phyloP scores from a whole-genome alignment of 2,113 vertebrate species.

The Uria aalge region DNA sequence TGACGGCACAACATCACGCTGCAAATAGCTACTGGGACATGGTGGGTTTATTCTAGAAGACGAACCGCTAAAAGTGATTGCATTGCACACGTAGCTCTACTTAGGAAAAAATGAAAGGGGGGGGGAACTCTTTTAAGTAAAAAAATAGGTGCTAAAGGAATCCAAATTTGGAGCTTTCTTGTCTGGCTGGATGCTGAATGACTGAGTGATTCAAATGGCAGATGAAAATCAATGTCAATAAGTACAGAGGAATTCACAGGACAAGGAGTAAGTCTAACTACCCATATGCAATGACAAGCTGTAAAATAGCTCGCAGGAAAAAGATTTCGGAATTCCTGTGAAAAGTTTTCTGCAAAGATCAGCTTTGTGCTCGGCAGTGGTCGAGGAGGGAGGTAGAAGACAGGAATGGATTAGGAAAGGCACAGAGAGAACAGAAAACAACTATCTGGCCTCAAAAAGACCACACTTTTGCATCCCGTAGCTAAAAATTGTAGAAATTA shows the following conservation, averaged over 20 bases:
- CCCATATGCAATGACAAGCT: background rate
- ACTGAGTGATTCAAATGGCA: background rate
- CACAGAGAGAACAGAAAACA: background rate
- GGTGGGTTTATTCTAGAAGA: background rate
- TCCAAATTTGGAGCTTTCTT: background rate
- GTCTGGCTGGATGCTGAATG: conserved; percentile 3
- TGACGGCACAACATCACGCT: accelerated
- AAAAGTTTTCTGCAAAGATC: background rate
- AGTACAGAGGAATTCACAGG: background rate
- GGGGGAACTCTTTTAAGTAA: background rate
- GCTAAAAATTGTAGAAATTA: background rate
- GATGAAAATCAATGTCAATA: conserved; percentile 7
- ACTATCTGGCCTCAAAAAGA: background rate
- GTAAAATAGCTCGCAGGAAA: background rate
- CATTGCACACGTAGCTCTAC: background rate
- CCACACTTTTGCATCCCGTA: background rate
- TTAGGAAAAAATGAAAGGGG: background rate
- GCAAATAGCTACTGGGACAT: background rate
- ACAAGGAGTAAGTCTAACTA: background rate
- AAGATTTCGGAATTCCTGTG: background rate
- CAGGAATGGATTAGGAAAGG: background rate
- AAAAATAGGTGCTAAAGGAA: background rate
- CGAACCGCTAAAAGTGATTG: background rate
- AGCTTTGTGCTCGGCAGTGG: background rate
- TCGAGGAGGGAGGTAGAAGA: background rate